Evolutionary conservation across 2,888 invertebrate species (phyloP), one percentile per base, ranked within the genome.

Genomic region (Colostygia pectinataria): DNA sequence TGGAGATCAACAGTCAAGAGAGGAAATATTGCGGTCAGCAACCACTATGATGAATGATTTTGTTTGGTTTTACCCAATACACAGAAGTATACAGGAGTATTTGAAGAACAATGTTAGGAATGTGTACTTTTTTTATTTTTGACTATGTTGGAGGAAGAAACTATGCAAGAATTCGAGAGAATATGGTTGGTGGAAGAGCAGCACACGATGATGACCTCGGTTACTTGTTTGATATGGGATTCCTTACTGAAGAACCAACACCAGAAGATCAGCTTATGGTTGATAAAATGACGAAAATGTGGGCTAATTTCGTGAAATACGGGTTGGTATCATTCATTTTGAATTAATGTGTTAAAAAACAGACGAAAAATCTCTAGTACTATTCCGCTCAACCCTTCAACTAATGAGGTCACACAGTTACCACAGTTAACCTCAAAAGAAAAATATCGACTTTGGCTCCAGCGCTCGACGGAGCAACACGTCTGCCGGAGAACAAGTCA

Each of bases 271-370:
- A 71, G 49, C 46, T 68, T 1, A 52, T 68, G 2, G 68, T 78
- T 20, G 73, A 78, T 36, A 65, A 65, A 8, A 59, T 79, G 7
- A 77, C 77, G 4, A 66, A 70, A 4, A 39, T 79, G 31, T 79
- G 79, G 79, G 49, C 74, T 0, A 79, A 79, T 51, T 78, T 77
- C 55, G 72, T 63, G 4, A 80, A 77, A 65, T 68, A 65, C 33
- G 68, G 74, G 78, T 45, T 23, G 1, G 15, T 29, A 12, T 34
- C 3, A 0, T 28, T 33, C 4, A 31, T 15, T n/a, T n/a, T n/a
- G n/a, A n/a, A n/a, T n/a, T n/a, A n/a, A n/a, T n/a, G n/a, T n/a
- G n/a, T n/a, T n/a, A n/a, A n/a, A n/a, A n/a, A n/a, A n/a, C n/a
- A n/a, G n/a, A n/a, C n/a, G n/a, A n/a, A n/a, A n/a, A n/a, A n/a